These are phyloP conservation scores for Caenorhabditis plicata DNA, from an alignment of 2,888 invertebrate species.

Conservation along the genomic window DNA sequence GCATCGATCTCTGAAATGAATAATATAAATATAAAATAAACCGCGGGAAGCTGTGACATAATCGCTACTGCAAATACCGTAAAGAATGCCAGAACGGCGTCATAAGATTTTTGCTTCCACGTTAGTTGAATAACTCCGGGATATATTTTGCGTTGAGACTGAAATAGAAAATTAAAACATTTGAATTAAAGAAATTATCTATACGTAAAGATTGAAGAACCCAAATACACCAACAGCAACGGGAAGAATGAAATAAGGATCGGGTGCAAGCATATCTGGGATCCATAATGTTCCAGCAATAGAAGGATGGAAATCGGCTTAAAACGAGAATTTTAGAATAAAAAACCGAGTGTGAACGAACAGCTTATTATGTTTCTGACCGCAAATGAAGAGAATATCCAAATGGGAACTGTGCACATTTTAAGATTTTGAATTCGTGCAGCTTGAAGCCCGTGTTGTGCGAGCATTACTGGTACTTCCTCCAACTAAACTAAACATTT, in stretches of 20 bases:
- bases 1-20: too few species aligned
- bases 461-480: slow-evolving; percentile 38
- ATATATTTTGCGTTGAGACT: slow-evolving; percentile 60
- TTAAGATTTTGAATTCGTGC: slow-evolving; percentile 59
- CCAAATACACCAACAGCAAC: slow-evolving; percentile 55
- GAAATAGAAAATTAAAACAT: too few species aligned
- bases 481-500: slow-evolving; percentile 23
- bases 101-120: slow-evolving; percentile 50
- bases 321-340: slow-evolving; percentile 6
- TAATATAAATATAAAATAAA: slow-evolving; percentile 18
- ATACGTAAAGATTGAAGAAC: slow-evolving; percentile 58
- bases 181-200: neutral
- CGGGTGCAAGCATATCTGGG: slow-evolving; percentile 52
- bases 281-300: slow-evolving; percentile 56
- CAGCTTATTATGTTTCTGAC: slow-evolving; percentile 54
- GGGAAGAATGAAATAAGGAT: slow-evolving; percentile 59
- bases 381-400: slow-evolving; percentile 62
- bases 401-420: slow-evolving; percentile 58
- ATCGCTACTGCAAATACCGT: slow-evolving; percentile 55
- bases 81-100: slow-evolving; percentile 51
- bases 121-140: slow-evolving; percentile 44
- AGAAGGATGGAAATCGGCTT: slow-evolving; percentile 56
- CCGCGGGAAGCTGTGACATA: slow-evolving; percentile 59
- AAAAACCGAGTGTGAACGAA: too few species aligned
- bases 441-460: slow-evolving; percentile 49